Evolutionary conservation across 2,797 vertebrate species (phyloP).

Genomic region (Chrysocyon brachyurus): DNA sequence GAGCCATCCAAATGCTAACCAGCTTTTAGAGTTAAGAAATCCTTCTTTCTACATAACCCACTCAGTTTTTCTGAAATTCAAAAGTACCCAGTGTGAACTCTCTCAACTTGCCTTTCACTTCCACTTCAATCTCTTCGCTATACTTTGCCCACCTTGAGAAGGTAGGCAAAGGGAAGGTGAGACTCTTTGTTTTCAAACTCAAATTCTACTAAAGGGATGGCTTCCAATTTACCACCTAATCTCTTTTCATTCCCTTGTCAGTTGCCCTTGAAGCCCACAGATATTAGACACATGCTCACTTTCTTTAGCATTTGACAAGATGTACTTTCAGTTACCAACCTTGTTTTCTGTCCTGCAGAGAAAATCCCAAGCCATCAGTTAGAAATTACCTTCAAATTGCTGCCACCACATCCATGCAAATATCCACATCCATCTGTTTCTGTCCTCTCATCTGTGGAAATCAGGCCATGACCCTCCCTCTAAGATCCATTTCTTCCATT

Average conservation of each 20-base stretch:
- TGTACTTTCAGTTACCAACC: slow-evolving; percentile 31
- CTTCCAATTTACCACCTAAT: slow-evolving; percentile 30
- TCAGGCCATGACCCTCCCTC: background rate
- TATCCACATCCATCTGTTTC: background rate
- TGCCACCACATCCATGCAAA: slow-evolving; percentile 25
- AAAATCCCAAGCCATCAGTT: slow-evolving; percentile 49
- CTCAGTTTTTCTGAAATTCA: slow-evolving; percentile 51
- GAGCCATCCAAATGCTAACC: slow-evolving; percentile 48
- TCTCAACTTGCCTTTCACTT: slow-evolving; percentile 29
- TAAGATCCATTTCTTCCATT: slow-evolving; percentile 32
- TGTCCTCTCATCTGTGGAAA: slow-evolving; percentile 21
- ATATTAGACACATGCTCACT: slow-evolving; percentile 43
- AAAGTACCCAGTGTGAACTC: slow-evolving; percentile 14
- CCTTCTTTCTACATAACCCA: background rate
- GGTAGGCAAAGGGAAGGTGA: background rate
- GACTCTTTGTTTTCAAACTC: background rate
- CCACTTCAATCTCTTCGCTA: slow-evolving; percentile 58
- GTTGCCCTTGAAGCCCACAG: background rate
- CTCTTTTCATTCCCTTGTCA: slow-evolving; percentile 49
- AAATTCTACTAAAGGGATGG: slow-evolving; percentile 13
- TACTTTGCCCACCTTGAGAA: slow-evolving; percentile 39
- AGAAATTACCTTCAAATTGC: background rate
- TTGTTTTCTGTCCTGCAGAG: slow-evolving; percentile 49
- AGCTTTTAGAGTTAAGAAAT: slow-evolving; percentile 1
- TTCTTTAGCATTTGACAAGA: slow-evolving; percentile 56